A percentile compares a stretch with the other conserved stretches of the same genome.
Evolutionary conservation across 2,797 vertebrate genomes (phyloP).

Genomic region (Phalloptychus januarius): DNA sequence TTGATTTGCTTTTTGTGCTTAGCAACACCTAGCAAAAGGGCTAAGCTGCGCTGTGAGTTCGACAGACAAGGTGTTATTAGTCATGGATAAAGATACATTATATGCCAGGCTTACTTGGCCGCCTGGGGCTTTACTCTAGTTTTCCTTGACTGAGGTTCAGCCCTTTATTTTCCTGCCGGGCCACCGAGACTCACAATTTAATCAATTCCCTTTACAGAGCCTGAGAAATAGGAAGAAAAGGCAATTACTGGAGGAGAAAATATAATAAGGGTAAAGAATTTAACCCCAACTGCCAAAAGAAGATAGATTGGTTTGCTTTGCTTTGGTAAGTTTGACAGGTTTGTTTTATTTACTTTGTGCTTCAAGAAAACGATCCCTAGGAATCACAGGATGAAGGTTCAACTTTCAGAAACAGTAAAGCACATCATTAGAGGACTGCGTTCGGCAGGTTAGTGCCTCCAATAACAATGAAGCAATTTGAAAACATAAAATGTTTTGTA

Average conservation of each 20-base stretch:
- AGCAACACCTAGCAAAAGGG: constrained; percentile 3
- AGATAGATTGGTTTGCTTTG: constrained; percentile 70
- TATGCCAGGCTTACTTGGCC: constrained; percentile 56
- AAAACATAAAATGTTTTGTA: neutral
- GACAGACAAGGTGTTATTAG: constrained; percentile 62
- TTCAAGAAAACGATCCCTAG: constrained; percentile 52
- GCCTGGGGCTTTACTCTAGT: constrained; percentile 53
- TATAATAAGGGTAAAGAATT: constrained; percentile 66
- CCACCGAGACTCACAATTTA: constrained; percentile 66
- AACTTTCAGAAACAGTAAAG: neutral
- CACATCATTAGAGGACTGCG: neutral
- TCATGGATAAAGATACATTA: constrained; percentile 72
- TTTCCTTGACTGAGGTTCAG: constrained; percentile 46
- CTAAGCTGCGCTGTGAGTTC: constrained; percentile 50
- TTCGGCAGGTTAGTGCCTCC: neutral
- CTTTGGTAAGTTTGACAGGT: constrained; percentile 54
- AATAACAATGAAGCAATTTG: neutral
- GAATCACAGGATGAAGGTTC: constrained; percentile 30
- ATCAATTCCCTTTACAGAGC: constrained; percentile 69
- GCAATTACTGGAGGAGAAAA: constrained; percentile 72
- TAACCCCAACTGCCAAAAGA: constrained; percentile 63
- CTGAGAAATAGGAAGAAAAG: constrained; percentile 70
- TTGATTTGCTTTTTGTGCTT: neutral
- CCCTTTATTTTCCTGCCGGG: constrained; percentile 22
- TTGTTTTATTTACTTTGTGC: constrained; percentile 54